Percentiles rank a stretch among this genome's conserved stretches.
Conservation (phyloP, 2,888 invertebrate genomes). For the Clivina fossor region DNA sequence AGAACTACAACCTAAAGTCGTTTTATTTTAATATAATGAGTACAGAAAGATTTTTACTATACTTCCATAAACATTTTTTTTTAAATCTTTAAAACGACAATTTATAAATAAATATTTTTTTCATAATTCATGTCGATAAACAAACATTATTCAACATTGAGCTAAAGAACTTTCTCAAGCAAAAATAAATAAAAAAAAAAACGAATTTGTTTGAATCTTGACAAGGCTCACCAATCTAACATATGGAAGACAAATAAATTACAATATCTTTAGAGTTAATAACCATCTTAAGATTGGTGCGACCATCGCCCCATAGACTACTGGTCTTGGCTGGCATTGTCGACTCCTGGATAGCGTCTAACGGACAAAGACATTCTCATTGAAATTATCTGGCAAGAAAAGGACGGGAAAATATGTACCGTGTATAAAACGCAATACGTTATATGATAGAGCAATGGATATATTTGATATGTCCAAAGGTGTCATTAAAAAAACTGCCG, state of each 20-base stretch:
- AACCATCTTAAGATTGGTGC: conserved; percentile 15
- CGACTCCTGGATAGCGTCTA: background rate
- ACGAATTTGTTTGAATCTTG: no score
- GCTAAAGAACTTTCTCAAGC: conserved; percentile 6
- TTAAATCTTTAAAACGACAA: no score
- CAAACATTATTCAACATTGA: background rate
- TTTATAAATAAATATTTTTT: background rate
- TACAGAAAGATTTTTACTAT: no score
- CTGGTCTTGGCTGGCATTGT: conserved; percentile 11
- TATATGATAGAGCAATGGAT: conserved; percentile 31
- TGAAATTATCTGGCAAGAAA: background rate
- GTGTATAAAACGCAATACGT: no score
- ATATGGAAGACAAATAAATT: conserved; percentile 26
- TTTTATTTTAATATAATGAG: no score
- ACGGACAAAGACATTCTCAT: background rate
- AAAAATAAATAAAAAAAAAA: background rate
- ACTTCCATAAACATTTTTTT: no score
- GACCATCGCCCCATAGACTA: conserved; percentile 12
- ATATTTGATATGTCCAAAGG: conserved; percentile 42
- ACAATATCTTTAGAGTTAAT: conserved; percentile 32
- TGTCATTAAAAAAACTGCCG: conserved; percentile 53
- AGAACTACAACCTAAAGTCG: no score
- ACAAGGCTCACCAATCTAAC: no score
- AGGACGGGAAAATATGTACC: background rate
- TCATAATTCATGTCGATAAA: background rate